Evolutionary conservation across 2,113 vertebrate genomes (phyloP).

Genomic region (Lasiurus borealis): DNA sequence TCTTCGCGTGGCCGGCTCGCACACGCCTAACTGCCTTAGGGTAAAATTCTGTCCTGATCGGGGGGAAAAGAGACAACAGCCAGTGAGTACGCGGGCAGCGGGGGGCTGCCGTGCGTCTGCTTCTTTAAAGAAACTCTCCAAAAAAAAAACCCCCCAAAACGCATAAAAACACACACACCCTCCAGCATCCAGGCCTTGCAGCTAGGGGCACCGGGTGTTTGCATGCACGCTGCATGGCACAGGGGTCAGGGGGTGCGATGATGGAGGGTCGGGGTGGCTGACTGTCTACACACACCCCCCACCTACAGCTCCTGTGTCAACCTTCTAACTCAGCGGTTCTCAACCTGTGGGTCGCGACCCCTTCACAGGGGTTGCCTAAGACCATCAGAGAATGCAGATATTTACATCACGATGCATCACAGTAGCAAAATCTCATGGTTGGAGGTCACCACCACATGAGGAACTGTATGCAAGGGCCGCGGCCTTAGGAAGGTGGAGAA

Average conservation of each 20-base stretch:
- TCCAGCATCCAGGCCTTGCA: constrained; percentile 47
- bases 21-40: constrained; percentile 98
- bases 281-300: background rate
- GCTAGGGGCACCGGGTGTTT: constrained; percentile 1
- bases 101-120: background rate
- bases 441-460: too few species aligned
- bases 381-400: too few species aligned
- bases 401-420: too few species aligned
- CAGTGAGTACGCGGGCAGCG: constrained; percentile 80
- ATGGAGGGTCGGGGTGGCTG: background rate
- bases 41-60: constrained; percentile 98
- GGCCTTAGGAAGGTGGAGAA: too few species aligned
- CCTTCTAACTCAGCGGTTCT: constrained; percentile 45
- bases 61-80: constrained; percentile 88
- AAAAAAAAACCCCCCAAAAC: background rate
- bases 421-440: too few species aligned
- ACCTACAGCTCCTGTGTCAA: constrained; percentile 70
- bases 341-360: too few species aligned
- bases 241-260: constrained; percentile 65
- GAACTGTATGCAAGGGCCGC: too few species aligned
- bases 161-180: constrained; percentile 65
- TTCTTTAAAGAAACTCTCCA: constrained; percentile 61
- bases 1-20: constrained; percentile 94
- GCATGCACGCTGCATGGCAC: background rate
- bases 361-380: too few species aligned